Evolutionary conservation across 1,140 invertebrate species (phyloP).

Genomic region (Agrilus planipennis): DNA sequence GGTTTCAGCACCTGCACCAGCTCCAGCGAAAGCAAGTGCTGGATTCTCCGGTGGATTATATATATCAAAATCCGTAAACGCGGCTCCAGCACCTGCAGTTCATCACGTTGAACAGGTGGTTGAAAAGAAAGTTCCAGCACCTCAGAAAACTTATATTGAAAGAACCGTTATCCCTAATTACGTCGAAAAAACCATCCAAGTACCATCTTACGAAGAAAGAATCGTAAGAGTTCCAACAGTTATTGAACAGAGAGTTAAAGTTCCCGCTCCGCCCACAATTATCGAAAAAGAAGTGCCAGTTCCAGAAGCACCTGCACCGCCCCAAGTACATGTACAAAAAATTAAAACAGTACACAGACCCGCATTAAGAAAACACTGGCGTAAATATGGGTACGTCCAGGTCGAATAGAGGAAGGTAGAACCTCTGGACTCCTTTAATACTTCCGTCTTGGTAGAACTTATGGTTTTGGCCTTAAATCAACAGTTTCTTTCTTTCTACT

Average conservation of each 20-base stretch:
- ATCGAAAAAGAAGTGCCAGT: conserved; percentile 22
- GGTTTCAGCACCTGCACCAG: conserved; percentile 5
- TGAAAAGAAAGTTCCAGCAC: conserved; percentile 11
- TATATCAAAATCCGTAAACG: not conserved
- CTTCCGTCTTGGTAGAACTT: too few relatives aligned
- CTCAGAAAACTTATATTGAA: conserved; percentile 24
- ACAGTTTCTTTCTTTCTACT: too few relatives aligned
- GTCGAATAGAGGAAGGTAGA: too few relatives aligned
- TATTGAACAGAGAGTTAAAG: conserved; percentile 16
- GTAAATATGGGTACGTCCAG: too few relatives aligned
- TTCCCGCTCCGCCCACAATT: conserved; percentile 17
- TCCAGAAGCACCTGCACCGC: conserved; percentile 10
- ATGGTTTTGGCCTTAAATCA: too few relatives aligned
- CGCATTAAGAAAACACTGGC: too few relatives aligned
- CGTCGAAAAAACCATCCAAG: conserved; percentile 26
- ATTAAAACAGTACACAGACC: too few relatives aligned
- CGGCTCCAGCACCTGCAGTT: not conserved
- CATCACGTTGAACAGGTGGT: too few relatives aligned
- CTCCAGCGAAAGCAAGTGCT: conserved; percentile 1
- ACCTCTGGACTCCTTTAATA: too few relatives aligned
- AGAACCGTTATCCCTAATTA: conserved; percentile 28
- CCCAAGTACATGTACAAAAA: too few relatives aligned
- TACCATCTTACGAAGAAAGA: conserved; percentile 25
- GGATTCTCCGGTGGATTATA: not conserved
- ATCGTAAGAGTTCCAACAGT: conserved; percentile 19